Conservation (phyloP, 2,888 invertebrate species). For the Leucozona laternaria region DNA sequence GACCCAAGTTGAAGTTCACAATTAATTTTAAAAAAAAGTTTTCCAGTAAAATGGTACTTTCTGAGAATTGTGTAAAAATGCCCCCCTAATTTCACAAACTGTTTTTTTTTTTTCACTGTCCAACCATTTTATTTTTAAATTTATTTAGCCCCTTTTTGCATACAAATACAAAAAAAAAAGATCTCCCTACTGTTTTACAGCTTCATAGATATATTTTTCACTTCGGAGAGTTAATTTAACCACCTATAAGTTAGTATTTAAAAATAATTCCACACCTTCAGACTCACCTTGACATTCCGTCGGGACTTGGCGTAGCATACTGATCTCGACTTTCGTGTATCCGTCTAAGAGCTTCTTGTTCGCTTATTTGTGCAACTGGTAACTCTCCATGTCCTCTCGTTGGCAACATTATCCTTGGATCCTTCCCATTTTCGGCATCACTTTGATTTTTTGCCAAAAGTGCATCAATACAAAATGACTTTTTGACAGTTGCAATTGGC, state of each 20-base stretch:
- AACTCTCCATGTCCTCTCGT: slow-evolving; percentile 69
- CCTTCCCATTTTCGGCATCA: slow-evolving; percentile 79
- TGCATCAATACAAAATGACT: slow-evolving; percentile 96
- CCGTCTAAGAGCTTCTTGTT: slow-evolving; percentile 82
- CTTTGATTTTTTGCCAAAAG: slow-evolving; percentile 87
- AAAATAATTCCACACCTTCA: neutral
- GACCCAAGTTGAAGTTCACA: too few species aligned
- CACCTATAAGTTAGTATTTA: too few species aligned
- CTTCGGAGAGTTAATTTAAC: neutral
- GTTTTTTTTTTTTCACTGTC: too few species aligned
- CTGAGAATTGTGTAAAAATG: too few species aligned
- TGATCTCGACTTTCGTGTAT: slow-evolving; percentile 81
- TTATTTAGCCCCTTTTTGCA: too few species aligned
- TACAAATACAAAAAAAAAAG: too few species aligned
- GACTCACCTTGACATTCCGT: slow-evolving; percentile 83
- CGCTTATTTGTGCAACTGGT: slow-evolving; percentile 79
- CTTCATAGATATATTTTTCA: neutral
- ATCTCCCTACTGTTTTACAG: too few species aligned
- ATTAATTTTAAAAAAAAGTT: too few species aligned
- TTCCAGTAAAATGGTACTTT: too few species aligned
- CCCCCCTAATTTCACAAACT: too few species aligned
- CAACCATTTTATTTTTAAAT: too few species aligned
- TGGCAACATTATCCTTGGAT: slow-evolving; percentile 66
- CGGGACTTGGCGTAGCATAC: slow-evolving; percentile 83
- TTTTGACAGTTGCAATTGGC: slow-evolving; percentile 84